phyloP scores from a whole-genome alignment of 2,797 vertebrate genomes.

The Pyrocephalus nanus region DNA sequence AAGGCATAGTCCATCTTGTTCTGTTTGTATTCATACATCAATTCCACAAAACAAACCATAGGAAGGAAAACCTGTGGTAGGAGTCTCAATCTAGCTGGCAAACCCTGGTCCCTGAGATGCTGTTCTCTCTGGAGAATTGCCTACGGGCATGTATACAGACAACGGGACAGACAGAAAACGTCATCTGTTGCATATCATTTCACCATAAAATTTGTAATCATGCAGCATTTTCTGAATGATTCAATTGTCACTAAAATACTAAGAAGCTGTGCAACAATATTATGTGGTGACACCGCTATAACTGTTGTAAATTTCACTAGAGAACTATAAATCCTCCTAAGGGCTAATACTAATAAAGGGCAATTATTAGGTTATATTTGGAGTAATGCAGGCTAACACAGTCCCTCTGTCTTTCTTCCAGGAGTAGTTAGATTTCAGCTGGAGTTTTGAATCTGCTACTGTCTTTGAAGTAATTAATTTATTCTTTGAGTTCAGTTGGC shows the following conservation, averaged over 20 bases:
- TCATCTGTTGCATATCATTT: background rate
- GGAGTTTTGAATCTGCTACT: background rate
- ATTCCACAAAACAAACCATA: background rate
- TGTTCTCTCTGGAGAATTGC: background rate
- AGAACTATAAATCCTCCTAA: background rate
- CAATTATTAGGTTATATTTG: background rate
- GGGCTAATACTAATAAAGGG: background rate
- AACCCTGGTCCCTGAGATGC: background rate
- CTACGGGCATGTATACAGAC: background rate
- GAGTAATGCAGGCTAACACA: background rate
- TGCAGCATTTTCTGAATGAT: background rate
- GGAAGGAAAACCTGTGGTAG: background rate
- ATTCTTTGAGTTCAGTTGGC: background rate
- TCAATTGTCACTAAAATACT: background rate
- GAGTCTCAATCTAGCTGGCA: background rate
- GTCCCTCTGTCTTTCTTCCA: background rate
- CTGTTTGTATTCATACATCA: background rate
- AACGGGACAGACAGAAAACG: background rate
- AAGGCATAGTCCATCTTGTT: background rate
- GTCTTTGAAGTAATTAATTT: background rate
- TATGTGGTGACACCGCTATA: background rate
- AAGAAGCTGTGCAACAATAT: background rate
- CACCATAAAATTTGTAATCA: background rate
- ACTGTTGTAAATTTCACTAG: background rate
- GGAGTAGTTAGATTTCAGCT: background rate